phyloP scores from a whole-genome alignment of 1,140 invertebrate species.

The Drosophila repletoides region DNA sequence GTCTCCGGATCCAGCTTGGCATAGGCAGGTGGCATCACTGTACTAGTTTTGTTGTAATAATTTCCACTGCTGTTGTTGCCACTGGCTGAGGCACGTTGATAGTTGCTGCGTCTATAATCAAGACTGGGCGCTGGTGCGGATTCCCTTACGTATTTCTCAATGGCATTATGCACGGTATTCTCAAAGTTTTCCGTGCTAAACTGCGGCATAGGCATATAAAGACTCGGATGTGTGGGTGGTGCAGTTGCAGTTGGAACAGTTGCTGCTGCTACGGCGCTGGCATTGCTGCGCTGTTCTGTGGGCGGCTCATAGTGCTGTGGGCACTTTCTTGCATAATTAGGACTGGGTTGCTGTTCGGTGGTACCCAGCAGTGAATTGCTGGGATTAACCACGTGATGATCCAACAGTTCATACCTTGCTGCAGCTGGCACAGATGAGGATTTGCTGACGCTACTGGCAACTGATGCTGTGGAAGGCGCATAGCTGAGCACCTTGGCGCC shows the following conservation, averaged over 20 bases:
- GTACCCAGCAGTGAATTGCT: constrained; percentile 49
- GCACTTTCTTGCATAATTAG: constrained; percentile 72
- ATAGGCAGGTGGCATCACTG: constrained; percentile 12
- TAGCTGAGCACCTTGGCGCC: constrained; percentile 43
- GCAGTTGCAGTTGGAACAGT: constrained; percentile 3
- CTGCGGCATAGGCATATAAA: constrained; percentile 73
- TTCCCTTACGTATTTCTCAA: constrained; percentile 67
- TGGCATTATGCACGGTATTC: constrained; percentile 62
- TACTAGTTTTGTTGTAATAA: neutral
- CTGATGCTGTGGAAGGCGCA: too few species aligned
- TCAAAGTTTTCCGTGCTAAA: constrained; percentile 73
- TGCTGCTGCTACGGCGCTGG: constrained; percentile 27
- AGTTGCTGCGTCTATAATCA: constrained; percentile 31
- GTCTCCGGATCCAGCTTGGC: constrained; percentile 49
- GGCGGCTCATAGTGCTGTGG: constrained; percentile 67
- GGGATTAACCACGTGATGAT: constrained; percentile 73
- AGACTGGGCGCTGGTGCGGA: constrained; percentile 45
- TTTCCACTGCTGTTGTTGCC: neutral
- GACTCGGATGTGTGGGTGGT: constrained; percentile 60
- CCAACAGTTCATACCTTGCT: constrained; percentile 38
- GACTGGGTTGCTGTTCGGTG: constrained; percentile 71
- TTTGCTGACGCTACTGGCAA: too few species aligned
- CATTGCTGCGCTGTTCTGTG: constrained; percentile 16
- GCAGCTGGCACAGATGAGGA: constrained; percentile 7
- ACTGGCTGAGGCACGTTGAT: constrained; percentile 8